phyloP scores from a whole-genome alignment of 2,888 invertebrate species.

The Philaethria dido region DNA sequence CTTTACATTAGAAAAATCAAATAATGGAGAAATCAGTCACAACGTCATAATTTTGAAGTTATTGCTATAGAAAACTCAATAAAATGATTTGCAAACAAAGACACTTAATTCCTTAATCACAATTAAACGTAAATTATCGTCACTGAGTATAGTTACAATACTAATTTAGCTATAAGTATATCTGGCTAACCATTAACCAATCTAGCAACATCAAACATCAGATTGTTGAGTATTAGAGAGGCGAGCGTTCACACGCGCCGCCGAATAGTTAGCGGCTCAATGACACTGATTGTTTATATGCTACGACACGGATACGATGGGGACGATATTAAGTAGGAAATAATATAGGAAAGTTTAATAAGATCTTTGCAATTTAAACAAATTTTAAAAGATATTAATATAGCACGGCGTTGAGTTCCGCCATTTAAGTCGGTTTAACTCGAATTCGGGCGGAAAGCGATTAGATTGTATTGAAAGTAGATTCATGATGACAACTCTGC shows the following conservation, averaged over 20 bases:
- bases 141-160: background rate
- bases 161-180: constrained; percentile 11
- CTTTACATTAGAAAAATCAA: no score
- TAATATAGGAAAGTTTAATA: background rate
- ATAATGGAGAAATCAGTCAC: no score
- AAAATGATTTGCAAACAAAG: no score
- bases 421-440: no score
- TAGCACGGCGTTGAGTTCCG: no score
- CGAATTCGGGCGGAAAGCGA: no score
- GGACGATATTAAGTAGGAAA: background rate
- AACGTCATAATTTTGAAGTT: no score
- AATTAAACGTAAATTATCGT: background rate
- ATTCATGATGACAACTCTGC: no score
- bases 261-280: constrained; percentile 73
- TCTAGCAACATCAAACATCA: constrained; percentile 19
- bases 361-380: no score
- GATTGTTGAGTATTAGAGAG: constrained; percentile 26
- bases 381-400: no score
- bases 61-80: no score
- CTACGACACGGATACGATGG: constrained; percentile 11
- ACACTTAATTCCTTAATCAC: background rate
- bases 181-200: constrained; percentile 16
- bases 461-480: no score
- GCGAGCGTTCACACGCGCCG: constrained; percentile 52
- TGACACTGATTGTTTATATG: constrained; percentile 57